Base-by-base conservation (phyloP, 2,888 invertebrate species). In the Sinotaia quadrata region DNA sequence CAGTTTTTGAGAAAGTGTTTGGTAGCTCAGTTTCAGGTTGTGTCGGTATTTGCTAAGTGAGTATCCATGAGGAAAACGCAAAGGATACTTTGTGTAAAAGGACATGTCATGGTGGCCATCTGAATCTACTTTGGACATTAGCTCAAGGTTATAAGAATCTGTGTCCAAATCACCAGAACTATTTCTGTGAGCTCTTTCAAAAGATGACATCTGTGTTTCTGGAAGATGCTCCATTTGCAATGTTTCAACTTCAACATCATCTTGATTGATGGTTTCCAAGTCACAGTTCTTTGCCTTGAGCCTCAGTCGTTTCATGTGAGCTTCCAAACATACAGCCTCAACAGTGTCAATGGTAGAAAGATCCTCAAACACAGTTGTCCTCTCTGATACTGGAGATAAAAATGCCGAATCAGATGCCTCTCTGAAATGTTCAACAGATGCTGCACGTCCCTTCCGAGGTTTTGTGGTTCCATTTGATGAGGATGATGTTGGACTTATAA, bases 361-460 rank as follows among this genome's bases (percentile, higher is more conserved):
- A 71, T 88, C 87, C 75, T 85, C 84, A 73, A 87, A 88, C 10
- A 87, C 86, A 52, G 80, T 83, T 1, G 87, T 79, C 67, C 85
- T 84, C 70, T 87, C 86, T 0, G 87, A 87, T 10, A 87, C 81
- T 47, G 49, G 21, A 60, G 62, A 33, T 29, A 54, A 44, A 37
- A 41, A 8, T 24, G n/a, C 41, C 36, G 33, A 27, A 5, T 33
- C 21, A 44, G 44, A 18, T 1, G 18, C 47, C 31, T 52, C 44
- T 52, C 66, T 60, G 21, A 65, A 56, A 21, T 73, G 66, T 18
- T 76, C 73, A 7, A 70, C 49, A 33, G 75, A 73, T 10, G 60
- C 33, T 8, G 75, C 69, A 3, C 69, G 69, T 24, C 58, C 67
- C 10, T 65, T 59, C 4, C 49, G 33, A 15, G 41, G 59, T 54